phyloP scores from a whole-genome alignment of 2,797 vertebrate genomes.

The Darevskia mixta region DNA sequence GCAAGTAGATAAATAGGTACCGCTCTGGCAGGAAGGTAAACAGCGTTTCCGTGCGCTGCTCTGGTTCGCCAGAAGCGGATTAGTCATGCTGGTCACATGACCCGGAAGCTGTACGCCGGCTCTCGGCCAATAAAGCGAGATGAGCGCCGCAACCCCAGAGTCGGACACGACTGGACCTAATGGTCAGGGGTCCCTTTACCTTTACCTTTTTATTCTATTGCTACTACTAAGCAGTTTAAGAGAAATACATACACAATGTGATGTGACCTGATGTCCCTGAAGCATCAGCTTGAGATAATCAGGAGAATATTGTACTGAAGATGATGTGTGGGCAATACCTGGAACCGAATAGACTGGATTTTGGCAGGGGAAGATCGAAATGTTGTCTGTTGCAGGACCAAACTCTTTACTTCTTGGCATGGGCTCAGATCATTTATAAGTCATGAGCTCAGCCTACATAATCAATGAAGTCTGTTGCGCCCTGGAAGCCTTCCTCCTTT shows the following conservation, averaged over 20 bases:
- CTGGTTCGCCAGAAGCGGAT: no score
- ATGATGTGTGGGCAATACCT: background rate
- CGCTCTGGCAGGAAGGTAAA: no score
- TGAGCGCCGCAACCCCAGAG: no score
- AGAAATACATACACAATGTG: background rate
- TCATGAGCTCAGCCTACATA: slow-evolving; percentile 24
- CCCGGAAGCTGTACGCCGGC: no score
- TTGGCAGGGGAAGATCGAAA: background rate
- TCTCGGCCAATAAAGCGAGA: no score
- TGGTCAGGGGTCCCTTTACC: no score
- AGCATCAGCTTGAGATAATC: background rate
- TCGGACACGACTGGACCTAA: no score
- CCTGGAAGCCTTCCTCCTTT: background rate
- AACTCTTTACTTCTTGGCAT: background rate
- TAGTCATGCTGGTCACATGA: no score
- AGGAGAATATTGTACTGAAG: background rate
- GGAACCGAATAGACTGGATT: background rate
- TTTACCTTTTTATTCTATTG: no score
- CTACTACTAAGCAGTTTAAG: background rate
- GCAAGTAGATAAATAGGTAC: no score
- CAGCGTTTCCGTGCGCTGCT: no score
- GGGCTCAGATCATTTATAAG: background rate
- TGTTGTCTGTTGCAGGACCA: background rate
- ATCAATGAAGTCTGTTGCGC: slow-evolving; percentile 2
- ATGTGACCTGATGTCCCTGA: background rate